Evolutionary conservation across 2,797 vertebrate species (phyloP).

Genomic region (Mus minutoides): DNA sequence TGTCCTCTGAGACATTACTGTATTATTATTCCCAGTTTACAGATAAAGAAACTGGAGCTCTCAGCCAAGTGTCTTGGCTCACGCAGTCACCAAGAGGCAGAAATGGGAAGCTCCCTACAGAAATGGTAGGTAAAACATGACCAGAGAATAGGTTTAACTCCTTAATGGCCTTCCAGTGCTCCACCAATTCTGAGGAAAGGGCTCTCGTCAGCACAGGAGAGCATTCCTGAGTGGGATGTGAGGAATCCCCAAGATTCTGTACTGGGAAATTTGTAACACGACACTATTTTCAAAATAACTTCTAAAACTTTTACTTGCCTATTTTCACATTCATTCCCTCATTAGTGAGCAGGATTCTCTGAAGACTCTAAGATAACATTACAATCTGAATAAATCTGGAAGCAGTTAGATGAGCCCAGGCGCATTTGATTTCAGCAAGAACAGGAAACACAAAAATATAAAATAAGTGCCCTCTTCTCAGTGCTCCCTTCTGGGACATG

Average conservation of each 20-base stretch:
- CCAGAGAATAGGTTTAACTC: slow-evolving; percentile 7
- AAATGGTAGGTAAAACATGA: slow-evolving; percentile 30
- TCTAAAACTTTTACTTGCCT: background rate
- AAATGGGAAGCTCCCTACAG: slow-evolving; percentile 37
- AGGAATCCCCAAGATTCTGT: background rate
- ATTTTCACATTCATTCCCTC: slow-evolving; percentile 35
- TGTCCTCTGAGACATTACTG: background rate
- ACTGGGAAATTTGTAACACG: background rate
- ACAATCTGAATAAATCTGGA: slow-evolving; percentile 18
- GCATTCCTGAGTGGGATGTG: slow-evolving; percentile 1
- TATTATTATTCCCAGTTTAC: slow-evolving; percentile 39
- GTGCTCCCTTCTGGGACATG: slow-evolving; percentile 34
- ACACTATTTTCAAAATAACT: slow-evolving; percentile 23
- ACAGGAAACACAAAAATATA: slow-evolving; percentile 47
- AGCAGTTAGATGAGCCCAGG: slow-evolving; percentile 10
- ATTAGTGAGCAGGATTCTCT: background rate
- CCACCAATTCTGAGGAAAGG: background rate
- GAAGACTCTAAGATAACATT: background rate
- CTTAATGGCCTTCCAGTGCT: background rate
- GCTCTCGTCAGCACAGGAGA: slow-evolving; percentile 6
- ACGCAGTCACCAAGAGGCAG: slow-evolving; percentile 36
- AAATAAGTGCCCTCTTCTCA: slow-evolving; percentile 8
- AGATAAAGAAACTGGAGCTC: slow-evolving; percentile 47
- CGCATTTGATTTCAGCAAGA: background rate
- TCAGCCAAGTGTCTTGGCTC: slow-evolving; percentile 5